Evolutionary conservation across 2,113 vertebrate species (phyloP), one percentile per base, ranked within the genome.

Genomic region (Syrmaticus mikado): DNA sequence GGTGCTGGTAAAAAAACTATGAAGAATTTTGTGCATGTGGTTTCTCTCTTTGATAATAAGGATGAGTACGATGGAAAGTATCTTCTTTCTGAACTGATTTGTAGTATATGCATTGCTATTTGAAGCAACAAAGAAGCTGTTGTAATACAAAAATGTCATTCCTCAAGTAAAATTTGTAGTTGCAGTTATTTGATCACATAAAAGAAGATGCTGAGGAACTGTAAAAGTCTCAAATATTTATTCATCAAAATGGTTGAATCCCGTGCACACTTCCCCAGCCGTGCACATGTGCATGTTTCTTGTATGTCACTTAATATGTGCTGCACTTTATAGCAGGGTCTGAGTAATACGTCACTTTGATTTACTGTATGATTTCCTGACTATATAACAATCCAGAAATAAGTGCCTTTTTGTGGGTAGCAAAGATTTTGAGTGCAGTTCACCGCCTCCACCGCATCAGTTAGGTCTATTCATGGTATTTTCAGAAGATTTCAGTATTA

Each of bases 401-500:
- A 88, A 93, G 82, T 81, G 83, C 80, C n/a, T 41, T 82, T 92
- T 94, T 81, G 82, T 76, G 94, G 46, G 36, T 40, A 94, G 90
- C 76, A 78, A 92, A 87, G 66, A 67, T 83, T 72, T 85, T 85
- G 85, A 91, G 88, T 45, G 80, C 85, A 85, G 76, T 73, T 94
- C 65, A 64, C 38, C 70, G 78, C 65, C 57, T 95, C 87, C 68
- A 71, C 3, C 1, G 2, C 74, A 82, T 91, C 95, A 91, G 57
- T 62, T 74, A 88, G 70, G 93, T 94, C 73, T 90, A 82, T 78
- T 93, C 91, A 92, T 64, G 90, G 68, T 57, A 72, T 67, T 73
- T 71, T 91, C 72, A 81, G 70, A 87, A 85, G 68, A 65, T 17
- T 1, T 73, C 73, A 50, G 46, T 85, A 52, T 83, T 92, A 92